Base-by-base conservation (phyloP, 2,888 invertebrate genomes). In the Xestia rhomboidea region DNA sequence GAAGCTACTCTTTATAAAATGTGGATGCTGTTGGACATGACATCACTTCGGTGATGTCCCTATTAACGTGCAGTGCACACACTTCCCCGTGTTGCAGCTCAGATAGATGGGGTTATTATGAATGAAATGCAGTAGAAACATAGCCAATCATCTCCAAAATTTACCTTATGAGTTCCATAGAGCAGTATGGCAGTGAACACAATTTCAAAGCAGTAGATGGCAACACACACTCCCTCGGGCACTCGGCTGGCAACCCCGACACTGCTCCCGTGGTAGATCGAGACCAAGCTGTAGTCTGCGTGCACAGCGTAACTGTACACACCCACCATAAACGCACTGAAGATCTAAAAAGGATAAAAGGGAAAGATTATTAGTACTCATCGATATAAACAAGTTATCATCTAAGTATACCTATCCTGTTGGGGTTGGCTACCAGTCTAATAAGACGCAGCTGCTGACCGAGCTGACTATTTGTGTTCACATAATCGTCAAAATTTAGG, bases 81-180 rank as follows among this genome's bases (percentile, higher is more conserved):
- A 44, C 44, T 44, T 15, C 15, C 44, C 44, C 15, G 44, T 10
- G 1, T 44, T 13, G 24, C 8, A 24, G 24, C 51, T 24, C 24
- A 51, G 10, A 24, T 3, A 51, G 10, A 51, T 21, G 15, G 15
- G 18, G 15, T 5, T 30, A n/a, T 54, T 54, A 54, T 13, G n/a
- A n/a, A 54, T 60, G 5, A 18, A 63, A 60, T 24, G 34, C 21
- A 60, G 8, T 21, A 34, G 6, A 6, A 38, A 38, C 2, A 2
- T 64, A n/a, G 24, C 6, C 13, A 41, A 64, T n/a, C 18, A 15
- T 34, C 8, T 49, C 6, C 18, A 46, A 49, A 57, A 64, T 1
- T 62, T 86, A 96, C 96, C 93, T 77, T 91, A 88, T 95, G 95
- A 10, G 94, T 91, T 30, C 95, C 96, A 76, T 94, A 95, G 0